Conservation (phyloP, 2,113 vertebrate species). For the Gasterosteus nipponicus region DNA sequence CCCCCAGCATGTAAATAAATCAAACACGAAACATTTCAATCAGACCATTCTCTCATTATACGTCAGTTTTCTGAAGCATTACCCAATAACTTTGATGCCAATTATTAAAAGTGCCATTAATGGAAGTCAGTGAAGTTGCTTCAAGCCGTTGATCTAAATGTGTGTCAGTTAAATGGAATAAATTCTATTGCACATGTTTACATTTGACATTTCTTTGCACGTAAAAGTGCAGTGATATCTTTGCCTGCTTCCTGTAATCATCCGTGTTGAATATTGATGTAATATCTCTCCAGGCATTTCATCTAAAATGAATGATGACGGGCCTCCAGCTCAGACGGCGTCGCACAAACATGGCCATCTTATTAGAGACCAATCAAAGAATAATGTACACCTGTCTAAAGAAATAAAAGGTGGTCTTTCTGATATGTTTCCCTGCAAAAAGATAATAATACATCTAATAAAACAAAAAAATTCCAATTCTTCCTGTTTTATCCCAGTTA, state of each 20-base stretch:
- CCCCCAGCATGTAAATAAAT: slow-evolving; percentile 6
- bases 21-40: slow-evolving; percentile 41
- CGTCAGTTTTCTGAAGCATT: slow-evolving; percentile 43
- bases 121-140: slow-evolving; percentile 60
- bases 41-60: slow-evolving; percentile 28
- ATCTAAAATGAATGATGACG: slow-evolving; percentile 80
- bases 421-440: slow-evolving; percentile 5
- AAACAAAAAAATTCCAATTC: neutral
- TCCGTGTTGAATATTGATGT: slow-evolving; percentile 78
- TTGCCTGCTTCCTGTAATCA: slow-evolving; percentile 70
- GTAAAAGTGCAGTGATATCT: slow-evolving; percentile 67
- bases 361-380: slow-evolving; percentile 79
- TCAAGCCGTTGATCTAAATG: slow-evolving; percentile 70
- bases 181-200: slow-evolving; percentile 77
- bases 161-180: slow-evolving; percentile 69
- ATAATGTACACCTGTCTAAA: slow-evolving; percentile 76
- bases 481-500: slow-evolving; percentile 6
- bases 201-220: slow-evolving; percentile 74
- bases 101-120: slow-evolving; percentile 65
- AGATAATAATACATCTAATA: neutral
- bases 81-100: slow-evolving; percentile 36
- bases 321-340: slow-evolving; percentile 68
- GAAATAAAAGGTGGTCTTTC: slow-evolving; percentile 56
- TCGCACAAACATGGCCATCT: slow-evolving; percentile 75
- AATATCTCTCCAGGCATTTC: slow-evolving; percentile 76